Evolutionary conservation across 2,888 invertebrate genomes (phyloP), one percentile per base, ranked within the genome.

Genomic region (Notocelia uddmanniana): DNA sequence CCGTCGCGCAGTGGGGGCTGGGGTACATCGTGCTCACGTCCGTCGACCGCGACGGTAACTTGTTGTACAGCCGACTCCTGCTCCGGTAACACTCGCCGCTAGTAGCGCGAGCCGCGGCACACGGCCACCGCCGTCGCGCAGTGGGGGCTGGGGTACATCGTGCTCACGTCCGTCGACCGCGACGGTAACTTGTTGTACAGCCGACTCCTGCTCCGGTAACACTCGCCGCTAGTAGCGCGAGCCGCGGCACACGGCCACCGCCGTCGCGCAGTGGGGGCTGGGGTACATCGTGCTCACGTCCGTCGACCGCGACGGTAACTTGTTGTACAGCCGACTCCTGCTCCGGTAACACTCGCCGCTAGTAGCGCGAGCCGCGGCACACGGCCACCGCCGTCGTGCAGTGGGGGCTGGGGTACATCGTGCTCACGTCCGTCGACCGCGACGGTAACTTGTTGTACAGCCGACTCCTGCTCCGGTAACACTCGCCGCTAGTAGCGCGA

Each of bases 11-110:
- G 18, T 99, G 99, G 99, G 98, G 98, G 0, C 94, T 99, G 2
- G 98, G 99, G 83, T 99, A 99, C 88, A 97, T 99, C 66, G 99
- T 99, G 34, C 93, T 99, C 11, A 99, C 99, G 0, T 99, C 99
- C 2, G 99, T 99, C 0, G 99, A 99, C 86, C 95, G 99, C 82
- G 99, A 99, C 93, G 99, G 98, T 98, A 81, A 84, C 82, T 11
- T 5, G 18, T 18, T 21, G 23, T 18, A 19, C 18, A 31, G 8
- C 5, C 8, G 31, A 5, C 13, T 52, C 15, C 93, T 99, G 99
- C 89, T 99, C 99, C 0, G 98, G 99, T 58, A 99, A 99, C 94
- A 99, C 99, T 97, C 98, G 0, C 96, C 98, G 0, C 95, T 98
- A 11, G 98, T 96, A 97, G 0, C 94, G 95, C 73, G 99, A 99